phyloP scores from a whole-genome alignment of 2,888 invertebrate species.

The Fragum sueziense region DNA sequence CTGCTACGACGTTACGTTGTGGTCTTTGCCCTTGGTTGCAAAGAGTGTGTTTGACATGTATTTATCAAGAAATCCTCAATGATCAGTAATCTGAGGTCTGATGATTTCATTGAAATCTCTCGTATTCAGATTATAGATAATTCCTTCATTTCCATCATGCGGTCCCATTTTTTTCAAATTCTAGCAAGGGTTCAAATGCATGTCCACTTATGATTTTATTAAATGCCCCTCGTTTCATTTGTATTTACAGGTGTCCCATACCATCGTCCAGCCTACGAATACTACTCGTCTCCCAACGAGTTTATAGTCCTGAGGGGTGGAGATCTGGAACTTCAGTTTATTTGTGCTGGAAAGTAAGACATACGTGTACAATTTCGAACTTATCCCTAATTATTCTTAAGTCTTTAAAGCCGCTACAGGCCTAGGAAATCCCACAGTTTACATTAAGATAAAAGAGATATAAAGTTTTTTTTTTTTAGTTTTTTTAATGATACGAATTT shows the following conservation, averaged over 20 bases:
- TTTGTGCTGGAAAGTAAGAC: background rate
- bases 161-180: background rate
- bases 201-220: background rate
- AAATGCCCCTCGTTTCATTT: background rate
- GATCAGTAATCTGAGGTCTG: background rate
- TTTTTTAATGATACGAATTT: no score
- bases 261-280: background rate
- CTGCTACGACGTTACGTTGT: no score
- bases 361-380: no score
- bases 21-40: no score
- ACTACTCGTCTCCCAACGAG: background rate
- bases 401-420: no score
- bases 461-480: no score
- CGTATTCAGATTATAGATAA: background rate
- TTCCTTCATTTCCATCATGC: background rate
- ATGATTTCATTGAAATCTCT: background rate
- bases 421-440: no score
- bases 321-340: background rate
- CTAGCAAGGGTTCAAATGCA: background rate
- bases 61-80: background rate
- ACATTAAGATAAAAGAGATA: no score
- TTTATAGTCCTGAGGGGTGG: background rate
- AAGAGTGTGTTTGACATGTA: no score
- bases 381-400: no score
- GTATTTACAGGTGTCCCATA: background rate